Base-by-base conservation (phyloP, 2,888 invertebrate species). In the Athalia cordata region DNA sequence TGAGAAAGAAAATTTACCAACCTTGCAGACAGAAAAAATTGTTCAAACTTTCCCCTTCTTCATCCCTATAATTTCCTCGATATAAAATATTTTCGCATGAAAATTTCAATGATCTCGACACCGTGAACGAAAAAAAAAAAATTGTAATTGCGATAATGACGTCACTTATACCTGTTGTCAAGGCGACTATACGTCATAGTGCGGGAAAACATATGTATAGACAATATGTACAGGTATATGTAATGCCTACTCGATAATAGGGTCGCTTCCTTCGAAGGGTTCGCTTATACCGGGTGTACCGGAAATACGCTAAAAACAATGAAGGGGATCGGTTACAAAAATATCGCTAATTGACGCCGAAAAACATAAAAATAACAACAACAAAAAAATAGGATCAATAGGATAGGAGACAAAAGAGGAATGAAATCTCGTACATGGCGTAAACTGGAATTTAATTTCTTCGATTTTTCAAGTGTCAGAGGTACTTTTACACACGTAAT, bases 101-200 rank as follows among this genome's bases (percentile, higher is more conserved):
- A 29, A 29, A 29, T 29, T 29, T 29, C 29, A 29, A 29, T 29
- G 29, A 29, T 29, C 29, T 29, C 29, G 29, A 1, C 29, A 29
- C 29, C 29, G 29, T 29, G 29, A 29, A 2, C 29, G 0, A 29
- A 29, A 29, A 29, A 29, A 29, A 29, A 29, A 29, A 1, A 0
- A 29, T 29, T 29, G 29, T 29, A 29, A 29, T 29, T 29, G 43
- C 78, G 64, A 50, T 9, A 64, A 55, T 72, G 61, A 79, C 80
- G 79, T 80, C 79, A 80, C 78, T 72, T n/a, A n/a, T n/a, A 80
- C 80, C 80, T 80, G 80, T 80, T 80, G 80, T 79, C 79, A 79
- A 75, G 80, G 72, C 79, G 80, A 80, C 79, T 61, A 49, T 13
- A 13, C 50, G 75, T 15, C 45, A 11, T 9, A 13, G 70, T 57